Evolutionary conservation across 1,140 invertebrate species (phyloP), one percentile per base, ranked within the genome.

Genomic region (Drosophila burlai): DNA sequence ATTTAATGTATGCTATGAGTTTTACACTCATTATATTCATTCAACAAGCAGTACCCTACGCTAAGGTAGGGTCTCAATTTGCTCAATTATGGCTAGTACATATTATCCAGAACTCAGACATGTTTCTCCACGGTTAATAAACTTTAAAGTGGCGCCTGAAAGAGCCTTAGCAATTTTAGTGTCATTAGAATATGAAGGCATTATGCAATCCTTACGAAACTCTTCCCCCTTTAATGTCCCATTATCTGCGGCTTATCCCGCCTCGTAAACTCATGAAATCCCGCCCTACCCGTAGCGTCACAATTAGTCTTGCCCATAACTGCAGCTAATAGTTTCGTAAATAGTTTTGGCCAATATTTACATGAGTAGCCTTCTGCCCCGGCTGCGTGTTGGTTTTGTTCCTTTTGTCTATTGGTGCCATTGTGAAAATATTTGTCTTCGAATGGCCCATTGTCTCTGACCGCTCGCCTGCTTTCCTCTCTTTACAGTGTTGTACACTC

Each of bases 401-500:
- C 54, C 68, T 60, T 73, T 72, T 73, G 69, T 73, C 67, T 73
- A 43, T 72, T 42, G 69, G n/a, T 59, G 21, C 52, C 69, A 73
- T 79, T 80, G 78, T 80, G 69, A 67, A 80, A 80, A 80, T 80
- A 74, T 80, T 80, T 80, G 78, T 80, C 76, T 80, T 80, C 62
- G 58, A 80, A 79, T 72, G 67, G 67, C 45, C 67, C 69, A 73
- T 72, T 73, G 69, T 73, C 69, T 72, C 69, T 52, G 58, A 13
- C 73, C 64, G 21, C 57, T 60, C n/a, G 45, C 24, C 46, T 26
- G 11, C 40, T 38, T 40, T 38, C 49, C 55, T 64, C 40, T 59
- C 57, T 38, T 43, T 45, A 40, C 15, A 26, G 4, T 16, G 18
- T 36, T 13, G 13, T 43, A 38, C 67, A 71, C 49, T 67, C 11